Evolutionary conservation across 2,888 invertebrate genomes (phyloP).

Genomic region (Apamea monoglypha): DNA sequence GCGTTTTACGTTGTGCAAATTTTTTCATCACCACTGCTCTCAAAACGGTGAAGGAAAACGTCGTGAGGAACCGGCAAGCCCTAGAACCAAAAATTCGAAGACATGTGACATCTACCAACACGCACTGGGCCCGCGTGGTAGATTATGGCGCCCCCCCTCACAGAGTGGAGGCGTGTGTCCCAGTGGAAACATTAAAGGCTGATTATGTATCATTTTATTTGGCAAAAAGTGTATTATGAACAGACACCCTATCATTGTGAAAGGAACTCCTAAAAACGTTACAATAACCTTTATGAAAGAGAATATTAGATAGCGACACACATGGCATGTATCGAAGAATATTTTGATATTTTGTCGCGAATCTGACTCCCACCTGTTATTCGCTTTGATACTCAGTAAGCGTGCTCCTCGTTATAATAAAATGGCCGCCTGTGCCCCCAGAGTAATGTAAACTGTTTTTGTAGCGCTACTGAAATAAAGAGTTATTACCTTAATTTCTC

Average conservation of each 20-base stretch:
- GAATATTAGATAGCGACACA: conserved; percentile 15
- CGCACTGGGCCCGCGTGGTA: too few species aligned
- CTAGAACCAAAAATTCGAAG: neutral
- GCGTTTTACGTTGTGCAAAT: neutral
- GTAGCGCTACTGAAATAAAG: conserved; percentile 23
- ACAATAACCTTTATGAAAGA: conserved; percentile 1
- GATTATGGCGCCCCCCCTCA: too few species aligned
- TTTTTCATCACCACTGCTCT: neutral
- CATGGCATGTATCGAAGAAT: conserved; percentile 6
- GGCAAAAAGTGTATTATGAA: neutral
- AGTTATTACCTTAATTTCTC: conserved; percentile 36
- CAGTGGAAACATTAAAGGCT: too few species aligned
- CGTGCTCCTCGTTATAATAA: conserved; percentile 49
- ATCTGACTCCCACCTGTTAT: conserved; percentile 45
- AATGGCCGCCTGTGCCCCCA: conserved; percentile 36
- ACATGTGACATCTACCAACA: too few species aligned
- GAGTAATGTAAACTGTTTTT: conserved; percentile 53
- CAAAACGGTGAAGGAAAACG: neutral
- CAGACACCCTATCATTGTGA: neutral
- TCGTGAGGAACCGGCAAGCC: too few species aligned
- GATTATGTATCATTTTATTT: neutral
- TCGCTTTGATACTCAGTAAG: conserved; percentile 40
- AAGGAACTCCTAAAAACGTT: neutral
- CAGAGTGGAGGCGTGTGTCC: too few species aligned
- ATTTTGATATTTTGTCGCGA: conserved; percentile 28